Percentiles rank a stretch among this genome's conserved stretches.
These are phyloP conservation scores for Myioborus miniatus DNA, from an alignment of 2,797 vertebrate genomes.

Conservation along the genomic window DNA sequence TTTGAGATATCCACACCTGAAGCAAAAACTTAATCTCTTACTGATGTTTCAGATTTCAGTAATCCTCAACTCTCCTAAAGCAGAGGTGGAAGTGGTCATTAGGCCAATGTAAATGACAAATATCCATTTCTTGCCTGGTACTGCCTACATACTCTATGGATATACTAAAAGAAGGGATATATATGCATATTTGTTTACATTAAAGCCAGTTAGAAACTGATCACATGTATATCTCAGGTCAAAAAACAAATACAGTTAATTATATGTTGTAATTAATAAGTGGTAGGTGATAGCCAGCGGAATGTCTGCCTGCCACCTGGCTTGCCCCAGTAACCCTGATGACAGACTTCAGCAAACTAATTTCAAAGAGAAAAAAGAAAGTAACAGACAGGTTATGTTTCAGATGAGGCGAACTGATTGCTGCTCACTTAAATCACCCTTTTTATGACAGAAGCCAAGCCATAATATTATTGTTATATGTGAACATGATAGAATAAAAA, in stretches of 20 bases:
- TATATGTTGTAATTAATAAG: not conserved
- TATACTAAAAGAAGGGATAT: not conserved
- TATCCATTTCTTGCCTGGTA: not conserved
- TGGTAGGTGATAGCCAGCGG: not conserved
- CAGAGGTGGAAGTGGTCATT: not conserved
- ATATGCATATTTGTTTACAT: not conserved
- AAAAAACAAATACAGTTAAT: not conserved
- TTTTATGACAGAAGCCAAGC: not conserved
- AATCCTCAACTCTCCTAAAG: not conserved
- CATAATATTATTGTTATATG: not conserved
- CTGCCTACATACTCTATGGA: not conserved
- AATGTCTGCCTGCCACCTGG: not conserved
- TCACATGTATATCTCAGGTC: not conserved
- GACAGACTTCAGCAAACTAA: not conserved
- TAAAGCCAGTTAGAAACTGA: not conserved
- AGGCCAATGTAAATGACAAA: not conserved
- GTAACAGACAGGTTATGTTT: not conserved
- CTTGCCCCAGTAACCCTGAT: not conserved
- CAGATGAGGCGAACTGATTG: not conserved
- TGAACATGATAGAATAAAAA: not conserved
- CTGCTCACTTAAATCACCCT: not conserved
- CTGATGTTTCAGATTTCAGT: not conserved
- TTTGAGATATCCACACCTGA: not conserved
- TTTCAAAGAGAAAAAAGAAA: not conserved
- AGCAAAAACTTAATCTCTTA: not conserved